Evolutionary conservation across 2,888 invertebrate species (phyloP).

Genomic region (Brachyptera putata): DNA sequence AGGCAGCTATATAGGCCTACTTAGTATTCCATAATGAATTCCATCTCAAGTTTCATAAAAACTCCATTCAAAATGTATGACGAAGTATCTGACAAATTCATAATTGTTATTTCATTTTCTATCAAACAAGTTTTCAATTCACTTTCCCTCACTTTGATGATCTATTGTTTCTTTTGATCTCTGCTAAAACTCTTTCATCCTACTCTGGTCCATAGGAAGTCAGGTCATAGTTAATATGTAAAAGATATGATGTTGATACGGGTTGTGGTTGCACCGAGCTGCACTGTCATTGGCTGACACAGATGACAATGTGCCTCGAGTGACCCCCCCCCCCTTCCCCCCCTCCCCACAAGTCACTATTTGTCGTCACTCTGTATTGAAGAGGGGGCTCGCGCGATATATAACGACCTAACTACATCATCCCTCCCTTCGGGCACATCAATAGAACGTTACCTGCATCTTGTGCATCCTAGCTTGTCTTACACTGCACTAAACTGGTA

Average conservation of each 20-base stretch:
- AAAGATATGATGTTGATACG: not conserved
- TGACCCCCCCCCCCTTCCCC: no score
- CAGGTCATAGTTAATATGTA: conserved; percentile 15
- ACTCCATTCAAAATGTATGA: not conserved
- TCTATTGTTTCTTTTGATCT: conserved; percentile 19
- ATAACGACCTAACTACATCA: conserved; percentile 13
- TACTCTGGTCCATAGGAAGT: conserved; percentile 13
- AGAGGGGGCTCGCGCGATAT: conserved; percentile 14
- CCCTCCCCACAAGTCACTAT: conserved; percentile 17
- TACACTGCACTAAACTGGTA: no score
- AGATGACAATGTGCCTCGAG: conserved; percentile 19
- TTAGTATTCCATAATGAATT: no score
- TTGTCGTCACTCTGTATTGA: conserved; percentile 16
- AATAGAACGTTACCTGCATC: no score
- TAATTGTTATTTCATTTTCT: conserved; percentile 9
- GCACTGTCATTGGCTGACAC: conserved; percentile 10
- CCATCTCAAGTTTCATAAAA: not conserved
- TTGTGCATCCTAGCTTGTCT: no score
- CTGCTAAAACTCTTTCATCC: conserved; percentile 11
- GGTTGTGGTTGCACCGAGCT: conserved; percentile 8
- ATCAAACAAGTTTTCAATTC: conserved; percentile 11
- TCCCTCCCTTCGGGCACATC: not conserved
- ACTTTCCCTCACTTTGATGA: conserved; percentile 4
- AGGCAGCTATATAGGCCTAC: no score
- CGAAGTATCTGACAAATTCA: conserved; percentile 14